Evolutionary conservation across 2,113 vertebrate species (phyloP), one percentile per base, ranked within the genome.

Genomic region (Vimba vimba): DNA sequence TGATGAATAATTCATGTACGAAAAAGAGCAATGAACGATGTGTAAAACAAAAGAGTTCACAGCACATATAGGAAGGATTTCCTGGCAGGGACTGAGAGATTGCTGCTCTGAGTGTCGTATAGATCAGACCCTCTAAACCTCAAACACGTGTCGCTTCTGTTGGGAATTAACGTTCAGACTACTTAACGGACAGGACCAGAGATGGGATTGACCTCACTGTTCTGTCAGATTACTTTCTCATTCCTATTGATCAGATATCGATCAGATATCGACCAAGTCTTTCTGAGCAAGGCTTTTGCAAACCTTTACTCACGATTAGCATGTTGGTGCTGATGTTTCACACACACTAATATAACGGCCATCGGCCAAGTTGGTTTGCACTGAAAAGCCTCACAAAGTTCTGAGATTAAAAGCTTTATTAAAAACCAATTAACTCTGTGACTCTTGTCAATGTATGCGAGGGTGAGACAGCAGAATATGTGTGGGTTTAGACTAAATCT

Each of bases 351-450:
- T 55, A 62, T 33, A 73, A 43, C 43, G 43, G 43, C 43, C 27
- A 30, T 39, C 0, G 8, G 21, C 4, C 23, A 43, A 21, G 15
- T 23, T 50, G 21, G 57, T 60, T 60, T 79, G 33, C 57, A 27
- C 60, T 75, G 19, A 50, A 79, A 78, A 85, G 85, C 90, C 60
- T 89, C 71, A 47, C 39, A 94, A 93, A 94, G 93, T 92, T 91
- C 85, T 86, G 89, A 93, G 93, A 94, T 94, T 94, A 93, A 91
- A 84, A 85, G 90, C 52, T 82, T 89, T 94, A 93, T 94, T 94
- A 93, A 95, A 94, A 94, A 94, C 92, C 91, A 94, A 94, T 95
- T 93, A 93, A 92, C 92, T 93, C 90, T 89, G 88, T 23, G 57
- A 45, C 36, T 43, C 55, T 43, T 45, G 92, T 90, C 89, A 86